Percentiles rank a stretch among this genome's conserved stretches.
phyloP scores from a whole-genome alignment of 2,888 invertebrate genomes.

The Parasteatoda lunata region DNA sequence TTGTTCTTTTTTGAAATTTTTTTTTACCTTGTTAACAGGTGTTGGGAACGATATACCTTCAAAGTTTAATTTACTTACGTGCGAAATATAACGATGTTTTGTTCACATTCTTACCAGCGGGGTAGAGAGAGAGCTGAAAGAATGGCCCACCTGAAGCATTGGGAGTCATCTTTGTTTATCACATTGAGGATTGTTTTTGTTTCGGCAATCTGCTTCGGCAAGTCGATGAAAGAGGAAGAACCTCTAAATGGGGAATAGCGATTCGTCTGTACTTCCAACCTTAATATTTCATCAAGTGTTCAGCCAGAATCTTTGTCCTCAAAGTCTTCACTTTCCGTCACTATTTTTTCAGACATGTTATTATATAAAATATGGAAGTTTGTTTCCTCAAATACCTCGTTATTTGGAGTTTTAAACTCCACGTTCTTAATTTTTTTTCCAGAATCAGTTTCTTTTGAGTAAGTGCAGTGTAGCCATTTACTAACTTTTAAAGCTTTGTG shows the following conservation, averaged over 20 bases:
- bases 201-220: background rate
- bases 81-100: background rate
- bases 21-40: background rate
- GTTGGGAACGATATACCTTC: background rate
- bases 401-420: background rate
- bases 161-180: background rate
- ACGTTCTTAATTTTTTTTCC: too few species aligned
- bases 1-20: background rate
- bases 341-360: too few species aligned
- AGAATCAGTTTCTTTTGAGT: too few species aligned
- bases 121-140: background rate
- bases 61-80: background rate
- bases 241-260: background rate
- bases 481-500: too few species aligned
- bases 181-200: background rate
- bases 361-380: background rate
- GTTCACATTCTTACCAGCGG: background rate
- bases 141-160: constrained; percentile 1
- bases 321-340: background rate
- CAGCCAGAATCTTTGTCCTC: constrained; percentile 7
- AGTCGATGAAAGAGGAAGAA: background rate
- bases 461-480: too few species aligned
- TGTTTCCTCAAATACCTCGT: background rate
- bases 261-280: background rate
- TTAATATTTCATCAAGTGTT: background rate